Percentiles rank a stretch among this genome's conserved stretches.
Conservation (phyloP, 2,888 invertebrate species). For the Branchipolynoe longqiensis region DNA sequence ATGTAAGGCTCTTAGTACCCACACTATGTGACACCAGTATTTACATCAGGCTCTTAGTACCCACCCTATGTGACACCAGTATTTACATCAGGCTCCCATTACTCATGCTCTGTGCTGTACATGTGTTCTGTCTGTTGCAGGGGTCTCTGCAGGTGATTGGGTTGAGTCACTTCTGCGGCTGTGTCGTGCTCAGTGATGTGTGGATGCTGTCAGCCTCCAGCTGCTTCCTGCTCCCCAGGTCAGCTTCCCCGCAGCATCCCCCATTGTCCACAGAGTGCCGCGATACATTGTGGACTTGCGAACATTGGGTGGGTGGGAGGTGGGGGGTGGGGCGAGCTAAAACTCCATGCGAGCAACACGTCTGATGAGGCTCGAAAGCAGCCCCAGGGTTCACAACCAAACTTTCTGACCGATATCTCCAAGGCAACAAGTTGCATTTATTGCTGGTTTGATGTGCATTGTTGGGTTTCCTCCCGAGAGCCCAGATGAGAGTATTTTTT, state of each 20-base stretch:
- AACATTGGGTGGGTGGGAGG: not conserved
- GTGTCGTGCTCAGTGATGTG: constrained; percentile 16
- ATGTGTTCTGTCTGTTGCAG: no score
- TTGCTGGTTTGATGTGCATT: no score
- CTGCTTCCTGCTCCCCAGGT: constrained; percentile 42
- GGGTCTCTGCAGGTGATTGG: constrained; percentile 44
- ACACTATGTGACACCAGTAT: not conserved
- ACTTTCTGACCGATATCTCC: not conserved
- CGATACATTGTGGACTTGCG: not conserved
- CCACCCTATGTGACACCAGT: not conserved
- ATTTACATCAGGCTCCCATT: not conserved
- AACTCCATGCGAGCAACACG: not conserved
- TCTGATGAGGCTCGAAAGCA: not conserved
- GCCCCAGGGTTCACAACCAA: not conserved
- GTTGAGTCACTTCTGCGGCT: constrained; percentile 34
- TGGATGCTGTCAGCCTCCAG: constrained; percentile 48
- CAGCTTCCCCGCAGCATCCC: not conserved
- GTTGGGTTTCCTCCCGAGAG: no score
- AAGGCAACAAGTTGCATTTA: no score
- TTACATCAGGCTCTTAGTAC: not conserved
- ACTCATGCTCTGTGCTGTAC: no score
- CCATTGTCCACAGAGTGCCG: not conserved
- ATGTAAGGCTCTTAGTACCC: not conserved
- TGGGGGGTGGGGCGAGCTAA: not conserved
- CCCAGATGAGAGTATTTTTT: no score